A percentile compares a stretch with the other conserved stretches of the same genome.
phyloP scores from a whole-genome alignment of 23 tunicate species.

The Styela plicata region DNA sequence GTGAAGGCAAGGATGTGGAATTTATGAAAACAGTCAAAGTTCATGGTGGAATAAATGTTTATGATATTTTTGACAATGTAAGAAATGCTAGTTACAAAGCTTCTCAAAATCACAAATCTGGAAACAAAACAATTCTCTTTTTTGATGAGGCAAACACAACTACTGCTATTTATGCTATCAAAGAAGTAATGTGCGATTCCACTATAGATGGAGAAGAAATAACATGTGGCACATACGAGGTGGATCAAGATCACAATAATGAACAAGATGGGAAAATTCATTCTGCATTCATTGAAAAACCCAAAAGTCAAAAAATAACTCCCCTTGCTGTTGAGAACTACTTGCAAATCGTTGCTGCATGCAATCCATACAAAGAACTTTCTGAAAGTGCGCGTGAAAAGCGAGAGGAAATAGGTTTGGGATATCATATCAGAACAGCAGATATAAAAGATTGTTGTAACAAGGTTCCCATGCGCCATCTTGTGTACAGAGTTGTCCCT shows the following conservation, averaged over 20 bases:
- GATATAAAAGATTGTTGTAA: conserved; percentile 26
- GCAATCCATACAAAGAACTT: conserved; percentile 59
- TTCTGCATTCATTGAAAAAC: conserved; percentile 16
- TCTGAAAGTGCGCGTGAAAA: conserved; percentile 17
- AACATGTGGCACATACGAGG: too few relatives aligned
- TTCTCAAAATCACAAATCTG: neutral
- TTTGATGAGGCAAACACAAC: conserved; percentile 81
- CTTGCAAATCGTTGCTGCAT: conserved; percentile 54
- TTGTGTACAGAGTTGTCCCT: conserved; percentile 58
- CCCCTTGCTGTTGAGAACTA: too few relatives aligned
- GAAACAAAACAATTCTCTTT: conserved; percentile 37
- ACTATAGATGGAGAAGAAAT: conserved; percentile 47
- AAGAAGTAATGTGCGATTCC: conserved; percentile 61
- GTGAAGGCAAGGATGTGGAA: conserved; percentile 1
- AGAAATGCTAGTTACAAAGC: conserved; percentile 26
- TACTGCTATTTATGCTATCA: conserved; percentile 66
- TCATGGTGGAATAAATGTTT: conserved; percentile 72
- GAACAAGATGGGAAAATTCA: too few relatives aligned
- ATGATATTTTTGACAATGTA: conserved; percentile 33
- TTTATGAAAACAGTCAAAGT: conserved; percentile 57
- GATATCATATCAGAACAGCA: conserved; percentile 41
- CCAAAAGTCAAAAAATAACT: too few relatives aligned
- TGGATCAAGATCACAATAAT: too few relatives aligned
- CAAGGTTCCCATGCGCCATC: conserved; percentile 48
- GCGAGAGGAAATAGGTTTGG: conserved; percentile 43